Evolutionary conservation across 2,888 invertebrate genomes (phyloP).

Genomic region (Muschampia staudingeri): DNA sequence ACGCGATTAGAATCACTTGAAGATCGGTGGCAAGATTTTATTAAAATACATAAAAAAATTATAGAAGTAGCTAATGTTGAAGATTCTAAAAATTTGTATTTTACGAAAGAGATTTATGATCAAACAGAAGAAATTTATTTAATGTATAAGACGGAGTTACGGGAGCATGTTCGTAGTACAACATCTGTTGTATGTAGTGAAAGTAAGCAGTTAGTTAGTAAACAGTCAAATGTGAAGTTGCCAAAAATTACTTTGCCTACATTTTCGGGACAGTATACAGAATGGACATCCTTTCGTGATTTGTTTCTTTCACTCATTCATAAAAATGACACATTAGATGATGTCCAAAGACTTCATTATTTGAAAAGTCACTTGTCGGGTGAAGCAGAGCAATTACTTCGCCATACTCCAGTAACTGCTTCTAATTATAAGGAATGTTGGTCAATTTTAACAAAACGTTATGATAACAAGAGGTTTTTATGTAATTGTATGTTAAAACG

Average conservation of each 20-base stretch:
- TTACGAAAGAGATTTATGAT: conserved; percentile 25
- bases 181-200: background rate
- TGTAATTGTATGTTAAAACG: conserved; percentile 51
- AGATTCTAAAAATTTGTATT: conserved; percentile 23
- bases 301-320: conserved; percentile 64
- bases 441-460: conserved; percentile 47
- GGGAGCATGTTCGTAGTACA: background rate
- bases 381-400: conserved; percentile 66
- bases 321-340: conserved; percentile 57
- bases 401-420: conserved; percentile 53
- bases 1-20: conserved; percentile 31
- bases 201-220: background rate
- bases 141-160: conserved; percentile 27
- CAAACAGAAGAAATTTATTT: conserved; percentile 30
- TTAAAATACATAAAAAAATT: conserved; percentile 29
- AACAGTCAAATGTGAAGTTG: conserved; percentile 18
- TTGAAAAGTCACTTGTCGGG: conserved; percentile 61
- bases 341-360: conserved; percentile 62
- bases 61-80: conserved; percentile 19
- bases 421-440: conserved; percentile 56
- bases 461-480: conserved; percentile 58
- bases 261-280: conserved; percentile 65
- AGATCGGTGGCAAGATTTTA: conserved; percentile 19
- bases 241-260: conserved; percentile 46
- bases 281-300: conserved; percentile 65